These are phyloP conservation scores for Eupithecia dodoneata DNA, from an alignment of 2,888 invertebrate genomes.

Conservation along the genomic window DNA sequence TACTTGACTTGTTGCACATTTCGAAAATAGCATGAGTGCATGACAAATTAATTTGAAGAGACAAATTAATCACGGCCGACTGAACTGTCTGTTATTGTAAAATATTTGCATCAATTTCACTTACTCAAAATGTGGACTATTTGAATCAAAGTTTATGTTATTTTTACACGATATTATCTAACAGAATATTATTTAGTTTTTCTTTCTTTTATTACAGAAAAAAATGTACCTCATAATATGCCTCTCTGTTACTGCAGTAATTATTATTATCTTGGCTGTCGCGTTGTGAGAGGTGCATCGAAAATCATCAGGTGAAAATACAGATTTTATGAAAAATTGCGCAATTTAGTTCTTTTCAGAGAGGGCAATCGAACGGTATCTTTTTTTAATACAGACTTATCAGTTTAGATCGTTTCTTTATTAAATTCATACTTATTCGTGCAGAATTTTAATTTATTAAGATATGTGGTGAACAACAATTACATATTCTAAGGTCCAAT, in stretches of 20 bases:
- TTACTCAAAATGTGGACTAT: not conserved
- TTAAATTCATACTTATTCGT: not conserved
- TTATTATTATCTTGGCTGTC: constrained; percentile 31
- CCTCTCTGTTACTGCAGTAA: constrained; percentile 50
- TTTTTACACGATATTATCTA: not conserved
- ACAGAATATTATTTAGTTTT: constrained; percentile 19
- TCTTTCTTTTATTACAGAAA: constrained; percentile 89
- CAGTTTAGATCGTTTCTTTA: not conserved
- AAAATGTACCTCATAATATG: constrained; percentile 94
- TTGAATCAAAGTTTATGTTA: constrained; percentile 3
- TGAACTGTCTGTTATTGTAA: not conserved
- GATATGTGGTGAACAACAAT: not conserved
- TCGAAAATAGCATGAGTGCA: constrained; percentile 32
- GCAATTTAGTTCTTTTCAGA: not conserved
- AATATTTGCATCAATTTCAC: not conserved
- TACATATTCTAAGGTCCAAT: not conserved
- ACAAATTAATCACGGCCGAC: constrained; percentile 19
- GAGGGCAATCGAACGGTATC: not conserved
- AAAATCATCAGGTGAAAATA: constrained; percentile 28
- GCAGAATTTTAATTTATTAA: not conserved
- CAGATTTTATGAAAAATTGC: not conserved
- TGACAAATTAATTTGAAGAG: constrained; percentile 23
- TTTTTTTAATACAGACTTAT: not conserved
- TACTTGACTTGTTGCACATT: constrained; percentile 14
- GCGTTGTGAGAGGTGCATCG: constrained; percentile 26